Conservation (phyloP, 2,888 invertebrate species). For the Drymonia ruficornis region DNA sequence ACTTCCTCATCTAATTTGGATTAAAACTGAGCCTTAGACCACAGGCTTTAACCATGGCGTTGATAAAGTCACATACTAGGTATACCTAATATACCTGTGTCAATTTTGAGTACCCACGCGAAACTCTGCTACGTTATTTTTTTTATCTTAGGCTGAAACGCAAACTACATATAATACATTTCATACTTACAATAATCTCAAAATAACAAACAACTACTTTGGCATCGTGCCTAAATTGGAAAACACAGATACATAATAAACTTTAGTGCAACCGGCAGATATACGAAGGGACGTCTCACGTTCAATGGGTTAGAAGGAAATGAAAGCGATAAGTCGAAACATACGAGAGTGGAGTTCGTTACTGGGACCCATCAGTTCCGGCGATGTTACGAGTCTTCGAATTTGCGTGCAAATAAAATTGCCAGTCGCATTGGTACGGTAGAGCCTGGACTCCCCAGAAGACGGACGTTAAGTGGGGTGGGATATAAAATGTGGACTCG, state of each 20-base stretch:
- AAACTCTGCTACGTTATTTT: no score
- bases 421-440: conserved; percentile 54
- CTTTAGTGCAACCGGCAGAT: conserved; percentile 1
- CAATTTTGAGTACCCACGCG: no score
- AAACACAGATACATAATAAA: conserved; percentile 2
- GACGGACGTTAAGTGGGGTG: conserved; percentile 56
- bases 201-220: neutral
- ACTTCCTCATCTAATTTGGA: no score
- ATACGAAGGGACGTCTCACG: conserved; percentile 21
- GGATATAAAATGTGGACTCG: conserved; percentile 66
- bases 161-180: no score
- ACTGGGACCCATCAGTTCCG: conserved; percentile 60
- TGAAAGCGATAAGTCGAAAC: conserved; percentile 68
- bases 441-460: conserved; percentile 54
- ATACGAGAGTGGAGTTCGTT: conserved; percentile 58
- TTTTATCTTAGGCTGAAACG: no score
- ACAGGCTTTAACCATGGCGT: no score
- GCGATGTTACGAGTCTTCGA: conserved; percentile 67
- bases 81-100: no score
- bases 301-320: conserved; percentile 55
- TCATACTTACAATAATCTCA: no score
- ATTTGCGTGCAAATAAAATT: conserved; percentile 77
- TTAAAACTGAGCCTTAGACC: no score
- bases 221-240: neutral
- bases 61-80: no score